These are phyloP conservation scores for Aplochiton taeniatus DNA, from an alignment of 2,797 vertebrate species.

Conservation along the genomic window DNA sequence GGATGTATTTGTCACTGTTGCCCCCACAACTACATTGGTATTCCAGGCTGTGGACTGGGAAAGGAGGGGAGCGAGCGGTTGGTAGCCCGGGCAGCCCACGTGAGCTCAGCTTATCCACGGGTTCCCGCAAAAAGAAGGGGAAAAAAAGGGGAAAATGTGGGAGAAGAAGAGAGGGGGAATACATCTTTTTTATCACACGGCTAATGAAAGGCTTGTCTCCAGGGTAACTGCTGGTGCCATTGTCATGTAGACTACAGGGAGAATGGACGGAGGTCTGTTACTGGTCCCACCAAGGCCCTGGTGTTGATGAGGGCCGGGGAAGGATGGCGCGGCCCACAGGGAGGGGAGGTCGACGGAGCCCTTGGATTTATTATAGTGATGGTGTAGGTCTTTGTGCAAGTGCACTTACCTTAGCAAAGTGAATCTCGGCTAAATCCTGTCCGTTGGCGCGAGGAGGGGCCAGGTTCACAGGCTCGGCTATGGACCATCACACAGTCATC, in stretches of 20 bases:
- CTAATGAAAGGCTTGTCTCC: constrained; percentile 74
- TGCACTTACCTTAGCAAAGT: constrained; percentile 48
- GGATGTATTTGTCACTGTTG: constrained; percentile 47
- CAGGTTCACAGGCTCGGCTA: constrained; percentile 20
- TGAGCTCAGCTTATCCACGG: constrained; percentile 48
- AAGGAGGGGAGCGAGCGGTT: constrained; percentile 18
- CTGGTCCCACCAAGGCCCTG: constrained; percentile 45
- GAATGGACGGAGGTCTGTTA: constrained; percentile 50
- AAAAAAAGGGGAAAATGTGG: constrained; percentile 7
- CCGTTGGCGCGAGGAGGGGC: constrained; percentile 12
- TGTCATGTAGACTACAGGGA: constrained; percentile 63
- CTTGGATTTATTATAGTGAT: constrained; percentile 68
- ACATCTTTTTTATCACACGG: constrained; percentile 79
- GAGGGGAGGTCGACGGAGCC: constrained; percentile 49
- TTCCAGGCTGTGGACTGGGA: constrained; percentile 32
- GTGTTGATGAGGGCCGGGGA: constrained; percentile 29
- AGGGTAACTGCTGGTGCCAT: constrained; percentile 71
- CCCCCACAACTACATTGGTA: constrained; percentile 58
- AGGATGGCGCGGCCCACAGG: neutral
- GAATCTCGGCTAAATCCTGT: constrained; percentile 38
- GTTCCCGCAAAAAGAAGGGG: constrained; percentile 22
- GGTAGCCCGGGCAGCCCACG: constrained; percentile 32
- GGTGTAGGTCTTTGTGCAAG: constrained; percentile 62
- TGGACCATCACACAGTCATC: constrained; percentile 21
- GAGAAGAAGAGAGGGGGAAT: constrained; percentile 60